Conservation (phyloP, 2,888 invertebrate genomes). For the Mantis religiosa region DNA sequence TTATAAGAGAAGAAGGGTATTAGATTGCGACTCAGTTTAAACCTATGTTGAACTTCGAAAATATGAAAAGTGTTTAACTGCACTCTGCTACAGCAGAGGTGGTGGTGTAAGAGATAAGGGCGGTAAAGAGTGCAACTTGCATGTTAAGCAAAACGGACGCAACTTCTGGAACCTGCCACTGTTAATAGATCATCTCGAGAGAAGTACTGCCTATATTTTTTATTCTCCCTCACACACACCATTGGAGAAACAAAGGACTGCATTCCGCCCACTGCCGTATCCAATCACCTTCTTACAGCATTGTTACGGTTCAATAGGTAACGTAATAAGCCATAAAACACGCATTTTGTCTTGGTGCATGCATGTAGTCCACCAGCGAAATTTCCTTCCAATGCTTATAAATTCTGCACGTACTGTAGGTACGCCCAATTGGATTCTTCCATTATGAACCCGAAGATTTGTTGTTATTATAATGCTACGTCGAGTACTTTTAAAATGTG, state of each 20-base stretch:
- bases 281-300: slow-evolving; percentile 6
- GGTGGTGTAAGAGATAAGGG: too few relatives aligned
- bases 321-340: slow-evolving; percentile 8
- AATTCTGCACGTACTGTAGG: neutral
- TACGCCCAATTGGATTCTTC: neutral
- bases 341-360: neutral
- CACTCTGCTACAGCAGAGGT: too few relatives aligned
- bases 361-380: neutral
- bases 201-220: neutral
- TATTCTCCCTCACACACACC: neutral
- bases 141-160: too few relatives aligned
- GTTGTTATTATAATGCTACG: neutral
- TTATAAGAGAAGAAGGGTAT: too few relatives aligned
- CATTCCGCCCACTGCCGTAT: neutral
- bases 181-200: neutral
- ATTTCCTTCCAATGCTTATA: neutral
- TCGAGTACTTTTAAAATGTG: neutral
- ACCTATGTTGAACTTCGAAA: too few relatives aligned
- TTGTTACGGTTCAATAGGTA: slow-evolving; percentile 11
- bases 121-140: too few relatives aligned
- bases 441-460: neutral
- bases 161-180: neutral
- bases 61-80: too few relatives aligned
- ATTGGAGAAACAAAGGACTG: slow-evolving; percentile 1
- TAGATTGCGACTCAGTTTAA: too few relatives aligned